Conservation (phyloP, 2,888 invertebrate genomes). For the Tanypteryx hageni region DNA sequence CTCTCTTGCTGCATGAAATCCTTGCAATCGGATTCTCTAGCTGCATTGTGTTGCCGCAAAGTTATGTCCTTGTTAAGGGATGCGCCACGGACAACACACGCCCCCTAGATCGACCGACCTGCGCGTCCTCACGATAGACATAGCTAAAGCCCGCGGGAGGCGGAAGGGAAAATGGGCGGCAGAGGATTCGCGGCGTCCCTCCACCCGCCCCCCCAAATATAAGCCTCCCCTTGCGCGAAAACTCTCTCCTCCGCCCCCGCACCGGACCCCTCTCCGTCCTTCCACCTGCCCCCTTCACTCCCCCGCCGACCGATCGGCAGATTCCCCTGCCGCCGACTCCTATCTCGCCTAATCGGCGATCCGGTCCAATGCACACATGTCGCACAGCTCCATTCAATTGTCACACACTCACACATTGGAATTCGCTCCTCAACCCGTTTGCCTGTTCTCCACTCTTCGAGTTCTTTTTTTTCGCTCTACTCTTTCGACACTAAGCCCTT, state of each 20-base stretch:
- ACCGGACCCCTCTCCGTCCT: neutral
- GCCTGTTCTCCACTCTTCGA: neutral
- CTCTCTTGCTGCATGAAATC: neutral
- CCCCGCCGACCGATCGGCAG: neutral
- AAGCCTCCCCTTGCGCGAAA: neutral
- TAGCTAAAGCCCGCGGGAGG: neutral
- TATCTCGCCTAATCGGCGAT: neutral
- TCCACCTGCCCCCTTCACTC: neutral
- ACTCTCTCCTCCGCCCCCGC: neutral
- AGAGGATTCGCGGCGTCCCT: neutral
- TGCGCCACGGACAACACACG: constrained; percentile 26
- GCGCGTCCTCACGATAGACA: neutral
- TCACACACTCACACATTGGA: neutral
- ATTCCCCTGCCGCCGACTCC: neutral
- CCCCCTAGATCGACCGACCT: too few species aligned
- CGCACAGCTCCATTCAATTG: constrained; percentile 16
- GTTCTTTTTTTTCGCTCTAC: neutral
- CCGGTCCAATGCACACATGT: constrained; percentile 39
- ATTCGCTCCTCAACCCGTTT: neutral
- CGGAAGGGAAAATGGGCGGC: neutral
- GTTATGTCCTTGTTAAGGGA: constrained; percentile 38
- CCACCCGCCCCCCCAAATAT: neutral
- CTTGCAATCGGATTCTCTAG: neutral
- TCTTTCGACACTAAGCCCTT: neutral
- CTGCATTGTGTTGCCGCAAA: constrained; percentile 8